phyloP scores from a whole-genome alignment of 1,140 invertebrate genomes.

The Bactericera cockerelli region DNA sequence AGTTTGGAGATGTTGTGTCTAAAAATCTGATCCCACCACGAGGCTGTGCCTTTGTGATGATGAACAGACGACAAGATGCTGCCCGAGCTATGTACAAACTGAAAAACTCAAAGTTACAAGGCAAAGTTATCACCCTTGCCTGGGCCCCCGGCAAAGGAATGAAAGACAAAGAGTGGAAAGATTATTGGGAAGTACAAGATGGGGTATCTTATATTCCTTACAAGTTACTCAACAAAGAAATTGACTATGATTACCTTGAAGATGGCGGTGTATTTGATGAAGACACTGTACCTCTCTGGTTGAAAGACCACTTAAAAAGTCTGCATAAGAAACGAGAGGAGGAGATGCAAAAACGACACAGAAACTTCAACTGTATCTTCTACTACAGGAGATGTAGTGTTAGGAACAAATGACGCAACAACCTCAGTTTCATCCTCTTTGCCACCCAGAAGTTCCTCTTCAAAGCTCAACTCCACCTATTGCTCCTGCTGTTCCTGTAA shows the following conservation, averaged over 20 bases:
- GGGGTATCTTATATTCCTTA: conserved; percentile 90
- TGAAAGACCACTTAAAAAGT: no score
- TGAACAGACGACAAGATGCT: conserved; percentile 86
- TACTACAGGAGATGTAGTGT: no score
- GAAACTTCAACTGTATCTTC: no score
- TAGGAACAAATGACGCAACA: no score
- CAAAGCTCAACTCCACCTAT: no score
- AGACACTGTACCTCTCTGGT: conserved; percentile 73
- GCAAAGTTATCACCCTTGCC: conserved; percentile 79
- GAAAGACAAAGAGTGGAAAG: conserved; percentile 89
- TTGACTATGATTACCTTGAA: conserved; percentile 63
- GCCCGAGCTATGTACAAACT: conserved; percentile 66
- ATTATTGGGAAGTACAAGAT: conserved; percentile 87
- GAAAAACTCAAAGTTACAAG: conserved; percentile 78
- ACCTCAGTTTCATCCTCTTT: no score
- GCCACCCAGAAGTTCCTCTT: no score
- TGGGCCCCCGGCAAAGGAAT: conserved; percentile 95
- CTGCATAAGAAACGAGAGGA: no score
- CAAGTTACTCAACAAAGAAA: conserved; percentile 57
- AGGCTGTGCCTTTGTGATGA: conserved; percentile 93
- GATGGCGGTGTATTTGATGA: conserved; percentile 91
- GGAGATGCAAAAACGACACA: no score
- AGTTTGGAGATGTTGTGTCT: conserved; percentile 76
- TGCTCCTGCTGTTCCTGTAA: no score
- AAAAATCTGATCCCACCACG: conserved; percentile 90